Evolutionary conservation across 2,888 invertebrate genomes (phyloP), one percentile per base, ranked within the genome.

Genomic region (Tenthredo notha): DNA sequence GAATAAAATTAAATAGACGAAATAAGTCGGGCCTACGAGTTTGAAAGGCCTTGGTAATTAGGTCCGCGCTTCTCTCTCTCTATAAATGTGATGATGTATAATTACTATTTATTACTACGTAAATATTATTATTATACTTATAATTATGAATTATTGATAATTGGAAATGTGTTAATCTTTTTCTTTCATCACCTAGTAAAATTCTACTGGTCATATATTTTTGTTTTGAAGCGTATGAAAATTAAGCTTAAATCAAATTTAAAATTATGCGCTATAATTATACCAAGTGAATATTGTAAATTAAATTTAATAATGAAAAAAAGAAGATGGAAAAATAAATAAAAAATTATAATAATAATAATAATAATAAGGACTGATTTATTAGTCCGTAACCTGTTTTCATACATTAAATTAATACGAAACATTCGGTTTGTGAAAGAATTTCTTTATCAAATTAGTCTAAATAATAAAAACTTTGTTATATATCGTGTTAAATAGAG

Each of bases 71-170:
- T 90, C 33, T 90, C 84, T 89, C 85, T 58, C 80, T 58, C 58
- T 89, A 86, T 89, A 88, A 90, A 89, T 90, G 89, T 90, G 88
- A 89, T 89, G 89, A 89, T 89, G 89, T 90, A 88, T 88, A 87
- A 89, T 89, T 90, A 90, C 88, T 88, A 78, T 78, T 78, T 54
- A 78, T 78, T 33, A 33, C 87, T 87, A 88, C 37, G 7, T 75
- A 65, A 82, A 83, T 86, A 33, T 37, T 37, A 37, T 18, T 67
- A 67, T 67, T 67, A 67, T 67, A 33, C 67, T 61, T 61, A 61
- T 37, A 37, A 37, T 61, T 61, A 61, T 25, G 21, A 61, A 25
- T 61, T 61, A 61, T 61, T 61, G 18, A 54, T n/a, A 7, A 25
- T 61, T 61, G 61, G 7, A 61, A 10, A 25, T 61, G 37, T 2